Percentiles rank a stretch among this genome's conserved stretches.
These are phyloP conservation scores for Nyleta sp. DNA, from an alignment of 2,888 invertebrate genomes.

Conservation along the genomic window DNA sequence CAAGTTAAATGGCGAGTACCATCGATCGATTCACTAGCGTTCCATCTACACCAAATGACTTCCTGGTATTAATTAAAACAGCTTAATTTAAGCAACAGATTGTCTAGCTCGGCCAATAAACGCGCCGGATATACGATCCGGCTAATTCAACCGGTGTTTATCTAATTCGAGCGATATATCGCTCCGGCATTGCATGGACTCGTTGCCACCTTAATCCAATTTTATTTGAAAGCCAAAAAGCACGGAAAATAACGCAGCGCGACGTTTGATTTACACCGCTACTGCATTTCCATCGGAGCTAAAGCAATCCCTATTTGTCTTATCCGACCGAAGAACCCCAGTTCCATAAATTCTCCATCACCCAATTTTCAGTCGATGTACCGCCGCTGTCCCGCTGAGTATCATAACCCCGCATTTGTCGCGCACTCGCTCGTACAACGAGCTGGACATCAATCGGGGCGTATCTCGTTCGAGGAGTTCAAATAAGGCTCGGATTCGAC, in stretches of 20 bases:
- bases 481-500: conserved; percentile 27
- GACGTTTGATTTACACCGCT: conserved; percentile 38
- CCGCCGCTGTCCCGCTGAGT: conserved; percentile 21
- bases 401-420: conserved; percentile 58
- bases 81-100: conserved; percentile 54
- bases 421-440: conserved; percentile 40
- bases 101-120: conserved; percentile 50
- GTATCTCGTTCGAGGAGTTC: conserved; percentile 33
- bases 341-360: conserved; percentile 52
- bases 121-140: conserved; percentile 34
- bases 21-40: neutral
- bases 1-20: conserved; percentile 18
- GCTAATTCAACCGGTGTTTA: conserved; percentile 49
- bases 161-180: conserved; percentile 49
- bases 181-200: neutral
- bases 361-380: conserved; percentile 44
- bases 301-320: conserved; percentile 47
- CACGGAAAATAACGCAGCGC: conserved; percentile 21
- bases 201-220: conserved; percentile 49
- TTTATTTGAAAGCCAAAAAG: conserved; percentile 32
- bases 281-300: conserved; percentile 29
- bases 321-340: conserved; percentile 41
- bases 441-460: conserved; percentile 50
- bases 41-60: conserved; percentile 3
- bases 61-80: conserved; percentile 42